Evolutionary conservation across 2,888 invertebrate genomes (phyloP), one percentile per base, ranked within the genome.

Genomic region (Gastrophysa polygoni): DNA sequence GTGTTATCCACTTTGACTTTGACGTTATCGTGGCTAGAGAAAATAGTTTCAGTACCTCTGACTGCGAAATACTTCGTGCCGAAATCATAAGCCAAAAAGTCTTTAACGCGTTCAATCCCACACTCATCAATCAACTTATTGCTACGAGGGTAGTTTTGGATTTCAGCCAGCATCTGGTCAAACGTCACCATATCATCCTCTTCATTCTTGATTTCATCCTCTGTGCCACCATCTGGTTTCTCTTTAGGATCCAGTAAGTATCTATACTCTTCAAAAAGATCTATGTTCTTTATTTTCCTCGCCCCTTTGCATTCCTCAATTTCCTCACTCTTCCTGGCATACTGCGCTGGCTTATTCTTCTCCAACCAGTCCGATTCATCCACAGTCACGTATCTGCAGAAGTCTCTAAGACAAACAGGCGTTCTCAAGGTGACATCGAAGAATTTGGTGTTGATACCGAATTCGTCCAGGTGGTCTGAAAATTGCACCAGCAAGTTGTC

Each of bases 361-460:
- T 63, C 20, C 11, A 63, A 21, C 75, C 75, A 76, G 6, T 70
- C 52, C 5, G 59, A 49, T 44, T 72, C 67, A n/a, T 71, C 64
- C 0, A 64, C 47, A 6, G 64, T 56, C 1, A 68, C 61, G 52
- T 73, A 77, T 63, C 66, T 70, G 61, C 76, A 75, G 48, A 77
- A 77, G 61, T 77, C 77, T 55, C 75, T 63, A 5, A 77, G 57
- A 57, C 76, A 74, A 21, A 76, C 63, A 0, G 75, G 74, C 4
- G 73, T 74, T 24, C 68, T 63, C 10, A 77, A 34, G 44, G 59
- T 56, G 34, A 68, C 68, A 16, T 73, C 63, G 63, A 64, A 74
- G 10, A 69, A 50, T 67, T 63, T 69, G 0, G 68, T 67, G 49
- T 72, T 71, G 1, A 70, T 29, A n/a, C 76, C 76, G 56, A 74